Evolutionary conservation across 2,113 vertebrate genomes (phyloP).

Genomic region (Echinops telfairi): DNA sequence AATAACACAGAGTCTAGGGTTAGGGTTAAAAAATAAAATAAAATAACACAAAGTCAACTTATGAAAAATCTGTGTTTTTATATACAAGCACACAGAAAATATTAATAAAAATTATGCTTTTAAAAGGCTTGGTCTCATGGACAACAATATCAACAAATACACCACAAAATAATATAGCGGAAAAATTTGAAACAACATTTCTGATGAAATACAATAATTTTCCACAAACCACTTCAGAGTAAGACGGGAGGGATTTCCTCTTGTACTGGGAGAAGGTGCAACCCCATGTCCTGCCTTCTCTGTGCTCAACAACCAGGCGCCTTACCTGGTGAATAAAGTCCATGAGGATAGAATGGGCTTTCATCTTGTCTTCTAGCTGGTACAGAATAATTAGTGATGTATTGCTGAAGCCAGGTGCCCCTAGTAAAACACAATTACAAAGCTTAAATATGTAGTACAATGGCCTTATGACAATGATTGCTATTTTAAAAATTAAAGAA

Average conservation of each 20-base stretch:
- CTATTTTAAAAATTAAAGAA: neutral
- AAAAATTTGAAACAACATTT: neutral
- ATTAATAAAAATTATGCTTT: neutral
- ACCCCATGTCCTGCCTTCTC: accelerated
- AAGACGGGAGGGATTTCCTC: neutral
- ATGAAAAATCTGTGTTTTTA: neutral
- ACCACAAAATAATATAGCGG: neutral
- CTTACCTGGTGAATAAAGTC: conserved; percentile 96
- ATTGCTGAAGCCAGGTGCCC: conserved; percentile 93
- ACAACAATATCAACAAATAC: neutral
- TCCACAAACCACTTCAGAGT: neutral
- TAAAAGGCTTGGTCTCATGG: neutral
- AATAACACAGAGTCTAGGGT: too few relatives aligned
- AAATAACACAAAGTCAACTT: neutral
- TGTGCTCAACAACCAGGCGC: neutral
- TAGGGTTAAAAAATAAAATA: too few relatives aligned
- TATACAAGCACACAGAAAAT: neutral
- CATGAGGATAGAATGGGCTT: conserved; percentile 96
- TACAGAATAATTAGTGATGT: conserved; percentile 97
- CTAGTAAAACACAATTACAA: conserved; percentile 82
- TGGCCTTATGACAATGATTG: neutral
- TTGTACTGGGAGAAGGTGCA: neutral
- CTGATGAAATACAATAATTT: neutral
- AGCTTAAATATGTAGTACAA: neutral
- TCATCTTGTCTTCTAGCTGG: conserved; percentile 98